Evolutionary conservation across 2,888 invertebrate genomes (phyloP).

Genomic region (Leptura quadrifasciata): DNA sequence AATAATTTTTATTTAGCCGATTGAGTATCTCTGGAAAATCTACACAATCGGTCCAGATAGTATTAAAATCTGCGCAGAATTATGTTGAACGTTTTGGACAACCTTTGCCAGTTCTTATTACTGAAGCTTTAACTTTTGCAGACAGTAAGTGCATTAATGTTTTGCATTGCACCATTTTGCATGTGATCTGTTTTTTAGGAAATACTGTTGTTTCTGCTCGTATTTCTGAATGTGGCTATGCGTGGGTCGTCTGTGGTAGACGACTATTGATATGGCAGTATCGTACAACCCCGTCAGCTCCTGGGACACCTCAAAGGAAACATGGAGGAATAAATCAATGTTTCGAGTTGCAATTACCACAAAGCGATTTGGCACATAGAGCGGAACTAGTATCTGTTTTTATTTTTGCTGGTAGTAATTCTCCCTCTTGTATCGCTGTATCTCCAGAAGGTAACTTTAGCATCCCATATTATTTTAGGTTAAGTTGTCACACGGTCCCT

Average conservation of each 20-base stretch:
- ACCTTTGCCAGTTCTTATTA: constrained; percentile 90
- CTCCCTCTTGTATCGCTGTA: constrained; percentile 90
- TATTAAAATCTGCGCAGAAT: constrained; percentile 85
- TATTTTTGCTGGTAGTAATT: constrained; percentile 77
- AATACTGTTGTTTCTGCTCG: constrained; percentile 74
- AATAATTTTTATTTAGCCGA: constrained; percentile 67
- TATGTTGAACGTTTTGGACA: constrained; percentile 88
- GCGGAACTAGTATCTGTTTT: constrained; percentile 89
- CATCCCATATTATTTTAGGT: background rate
- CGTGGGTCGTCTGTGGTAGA: constrained; percentile 86
- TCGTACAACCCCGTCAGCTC: constrained; percentile 71
- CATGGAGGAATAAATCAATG: constrained; percentile 78
- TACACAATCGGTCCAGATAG: constrained; percentile 83
- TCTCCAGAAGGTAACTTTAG: constrained; percentile 86
- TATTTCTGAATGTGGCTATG: constrained; percentile 76
- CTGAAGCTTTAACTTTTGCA: constrained; percentile 90
- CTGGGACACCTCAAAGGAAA: constrained; percentile 74
- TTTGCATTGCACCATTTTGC: background rate
- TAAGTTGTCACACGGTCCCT: too few species aligned
- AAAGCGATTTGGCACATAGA: constrained; percentile 93
- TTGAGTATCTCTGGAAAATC: constrained; percentile 79
- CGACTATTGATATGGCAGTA: constrained; percentile 91
- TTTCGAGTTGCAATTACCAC: constrained; percentile 90
- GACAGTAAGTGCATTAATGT: constrained; percentile 75
- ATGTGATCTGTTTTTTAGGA: constrained; percentile 56